phyloP scores from a whole-genome alignment of 1,140 invertebrate species.

The Tribolium madens region DNA sequence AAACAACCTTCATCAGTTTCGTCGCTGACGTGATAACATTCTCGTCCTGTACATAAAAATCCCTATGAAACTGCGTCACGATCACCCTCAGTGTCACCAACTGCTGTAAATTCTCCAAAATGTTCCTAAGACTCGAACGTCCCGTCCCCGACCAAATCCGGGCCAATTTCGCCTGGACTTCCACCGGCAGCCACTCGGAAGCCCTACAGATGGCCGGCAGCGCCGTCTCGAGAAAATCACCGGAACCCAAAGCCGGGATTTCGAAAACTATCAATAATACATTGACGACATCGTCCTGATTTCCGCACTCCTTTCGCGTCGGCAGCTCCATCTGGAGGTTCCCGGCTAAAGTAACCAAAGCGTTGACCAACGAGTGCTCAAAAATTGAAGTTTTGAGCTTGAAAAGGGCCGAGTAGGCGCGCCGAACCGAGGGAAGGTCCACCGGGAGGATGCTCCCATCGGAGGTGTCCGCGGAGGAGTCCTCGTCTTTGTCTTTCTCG shows the following conservation, averaged over 20 bases:
- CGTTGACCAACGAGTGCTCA: conserved; percentile 83
- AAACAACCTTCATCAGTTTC: conserved; percentile 81
- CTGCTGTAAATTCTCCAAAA: conserved; percentile 88
- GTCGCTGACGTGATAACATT: conserved; percentile 83
- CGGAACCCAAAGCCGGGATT: conserved; percentile 82
- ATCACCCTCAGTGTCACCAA: conserved; percentile 87
- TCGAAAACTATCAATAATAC: conserved; percentile 91
- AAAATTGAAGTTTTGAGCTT: conserved; percentile 67
- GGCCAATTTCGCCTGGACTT: conserved; percentile 85
- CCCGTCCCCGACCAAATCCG: conserved; percentile 82
- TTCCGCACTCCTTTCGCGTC: conserved; percentile 69
- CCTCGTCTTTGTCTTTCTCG: conserved; percentile 87
- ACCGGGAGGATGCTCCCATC: conserved; percentile 52
- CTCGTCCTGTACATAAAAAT: conserved; percentile 87
- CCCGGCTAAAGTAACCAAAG: conserved; percentile 79
- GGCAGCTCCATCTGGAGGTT: conserved; percentile 81
- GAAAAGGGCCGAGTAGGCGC: conserved; percentile 74
- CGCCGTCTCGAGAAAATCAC: conserved; percentile 86
- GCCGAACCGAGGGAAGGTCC: conserved; percentile 73
- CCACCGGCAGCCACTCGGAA: conserved; percentile 77
- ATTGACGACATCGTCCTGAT: conserved; percentile 74
- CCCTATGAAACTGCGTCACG: conserved; percentile 77
- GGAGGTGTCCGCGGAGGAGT: conserved; percentile 69
- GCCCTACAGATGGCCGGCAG: conserved; percentile 86
- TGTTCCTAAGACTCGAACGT: conserved; percentile 75